These are phyloP conservation scores for Clinocottus analis DNA, from an alignment of 2,113 vertebrate genomes.

Conservation along the genomic window DNA sequence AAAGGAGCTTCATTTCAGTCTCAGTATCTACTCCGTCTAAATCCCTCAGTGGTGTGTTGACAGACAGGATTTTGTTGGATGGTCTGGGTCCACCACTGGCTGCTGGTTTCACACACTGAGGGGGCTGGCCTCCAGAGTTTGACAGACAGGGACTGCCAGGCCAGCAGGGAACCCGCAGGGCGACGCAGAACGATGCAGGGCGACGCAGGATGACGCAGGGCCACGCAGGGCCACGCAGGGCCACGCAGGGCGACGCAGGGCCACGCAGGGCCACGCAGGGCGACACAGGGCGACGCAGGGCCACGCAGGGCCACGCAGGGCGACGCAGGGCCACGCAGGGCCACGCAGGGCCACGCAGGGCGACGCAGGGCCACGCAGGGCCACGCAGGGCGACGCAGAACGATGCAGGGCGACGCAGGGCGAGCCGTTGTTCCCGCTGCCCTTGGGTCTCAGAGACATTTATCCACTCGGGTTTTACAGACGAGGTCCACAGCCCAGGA, in stretches of 20 bases:
- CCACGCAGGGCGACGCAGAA: background rate
- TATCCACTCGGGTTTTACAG: slow-evolving; percentile 32
- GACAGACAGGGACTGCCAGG: slow-evolving; percentile 11
- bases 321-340: background rate
- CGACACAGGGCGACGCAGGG: background rate
- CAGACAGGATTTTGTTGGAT: background rate
- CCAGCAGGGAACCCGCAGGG: slow-evolving; percentile 3
- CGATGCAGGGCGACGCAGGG: background rate
- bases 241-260: background rate
- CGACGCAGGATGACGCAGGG: background rate
- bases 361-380: background rate
- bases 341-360: slow-evolving; percentile 4
- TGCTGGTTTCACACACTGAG: slow-evolving; percentile 19
- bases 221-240: background rate
- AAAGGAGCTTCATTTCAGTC: background rate
- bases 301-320: slow-evolving; percentile 4
- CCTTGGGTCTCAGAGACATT: slow-evolving; percentile 7
- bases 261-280: no score
- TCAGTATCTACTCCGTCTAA: background rate
- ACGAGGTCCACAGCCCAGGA: background rate
- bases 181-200: background rate
- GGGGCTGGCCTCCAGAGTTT: background rate
- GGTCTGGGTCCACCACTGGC: background rate
- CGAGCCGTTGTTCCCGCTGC: slow-evolving; percentile 39
- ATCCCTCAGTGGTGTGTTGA: background rate